These are phyloP conservation scores for Oreochromis mossambicus DNA, from an alignment of 2,797 vertebrate species.

Conservation along the genomic window DNA sequence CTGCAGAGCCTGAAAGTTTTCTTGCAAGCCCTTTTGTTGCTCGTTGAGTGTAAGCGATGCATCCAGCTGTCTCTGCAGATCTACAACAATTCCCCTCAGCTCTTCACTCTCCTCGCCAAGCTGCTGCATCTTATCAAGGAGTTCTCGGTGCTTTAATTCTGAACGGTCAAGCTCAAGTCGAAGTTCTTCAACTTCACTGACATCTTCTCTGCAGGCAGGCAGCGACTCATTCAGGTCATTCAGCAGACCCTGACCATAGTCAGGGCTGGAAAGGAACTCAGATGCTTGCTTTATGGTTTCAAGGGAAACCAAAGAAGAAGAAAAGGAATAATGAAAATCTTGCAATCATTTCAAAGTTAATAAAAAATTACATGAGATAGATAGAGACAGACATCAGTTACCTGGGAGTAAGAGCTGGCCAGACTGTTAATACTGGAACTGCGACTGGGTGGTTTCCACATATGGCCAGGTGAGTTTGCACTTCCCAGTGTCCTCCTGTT, in stretches of 20 bases:
- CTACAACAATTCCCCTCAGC: constrained; percentile 72
- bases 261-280: constrained; percentile 84
- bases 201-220: constrained; percentile 58
- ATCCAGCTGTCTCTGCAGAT: constrained; percentile 85
- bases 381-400: constrained; percentile 41
- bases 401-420: constrained; percentile 91
- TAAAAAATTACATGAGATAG: not conserved
- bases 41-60: constrained; percentile 74
- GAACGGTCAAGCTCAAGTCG: constrained; percentile 91
- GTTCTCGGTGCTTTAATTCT: constrained; percentile 84
- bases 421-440: constrained; percentile 96
- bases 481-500: constrained; percentile 85
- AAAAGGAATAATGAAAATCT: not conserved
- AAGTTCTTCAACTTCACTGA: constrained; percentile 83
- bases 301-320: not conserved
- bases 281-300: constrained; percentile 71
- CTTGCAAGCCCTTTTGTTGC: constrained; percentile 72
- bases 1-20: constrained; percentile 49
- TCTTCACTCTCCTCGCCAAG: constrained; percentile 83
- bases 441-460: constrained; percentile 92
- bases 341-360: not conserved
- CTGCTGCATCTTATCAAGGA: constrained; percentile 80
- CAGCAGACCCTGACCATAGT: constrained; percentile 78
- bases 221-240: constrained; percentile 72
- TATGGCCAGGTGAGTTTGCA: constrained; percentile 80